These are phyloP conservation scores for Phoeniculus purpureus DNA, from an alignment of 2,797 vertebrate species.

Conservation along the genomic window DNA sequence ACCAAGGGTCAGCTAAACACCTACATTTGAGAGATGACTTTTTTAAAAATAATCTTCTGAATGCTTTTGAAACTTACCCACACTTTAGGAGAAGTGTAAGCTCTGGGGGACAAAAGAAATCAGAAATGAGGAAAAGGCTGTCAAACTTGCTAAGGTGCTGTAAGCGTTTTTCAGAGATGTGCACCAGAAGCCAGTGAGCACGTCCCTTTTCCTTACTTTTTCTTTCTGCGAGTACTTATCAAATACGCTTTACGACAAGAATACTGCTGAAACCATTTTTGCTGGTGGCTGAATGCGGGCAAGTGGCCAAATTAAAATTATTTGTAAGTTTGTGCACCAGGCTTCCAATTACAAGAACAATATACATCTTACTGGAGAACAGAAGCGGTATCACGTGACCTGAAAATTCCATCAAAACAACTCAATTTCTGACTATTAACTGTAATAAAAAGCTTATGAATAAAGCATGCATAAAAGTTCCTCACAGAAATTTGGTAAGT, in stretches of 20 bases:
- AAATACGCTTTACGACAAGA: not conserved
- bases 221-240: not conserved
- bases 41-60: not conserved
- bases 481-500: not conserved
- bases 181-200: not conserved
- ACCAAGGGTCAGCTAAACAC: conserved; percentile 18
- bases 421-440: conserved; percentile 6
- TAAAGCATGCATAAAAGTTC: not conserved
- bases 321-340: not conserved
- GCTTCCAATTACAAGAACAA: not conserved
- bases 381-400: not conserved
- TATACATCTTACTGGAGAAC: not conserved
- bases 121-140: not conserved
- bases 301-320: conserved; percentile 26
- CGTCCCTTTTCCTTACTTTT: not conserved
- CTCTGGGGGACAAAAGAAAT: conserved; percentile 14
- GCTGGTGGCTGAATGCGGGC: not conserved
- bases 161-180: not conserved
- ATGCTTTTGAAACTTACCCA: not conserved
- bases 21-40: not conserved
- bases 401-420: conserved; percentile 10
- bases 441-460: conserved; percentile 20
- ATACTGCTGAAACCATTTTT: not conserved
- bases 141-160: not conserved
- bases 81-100: not conserved